phyloP scores from a whole-genome alignment of 2,888 invertebrate genomes.

The Dichetophora obliterata region DNA sequence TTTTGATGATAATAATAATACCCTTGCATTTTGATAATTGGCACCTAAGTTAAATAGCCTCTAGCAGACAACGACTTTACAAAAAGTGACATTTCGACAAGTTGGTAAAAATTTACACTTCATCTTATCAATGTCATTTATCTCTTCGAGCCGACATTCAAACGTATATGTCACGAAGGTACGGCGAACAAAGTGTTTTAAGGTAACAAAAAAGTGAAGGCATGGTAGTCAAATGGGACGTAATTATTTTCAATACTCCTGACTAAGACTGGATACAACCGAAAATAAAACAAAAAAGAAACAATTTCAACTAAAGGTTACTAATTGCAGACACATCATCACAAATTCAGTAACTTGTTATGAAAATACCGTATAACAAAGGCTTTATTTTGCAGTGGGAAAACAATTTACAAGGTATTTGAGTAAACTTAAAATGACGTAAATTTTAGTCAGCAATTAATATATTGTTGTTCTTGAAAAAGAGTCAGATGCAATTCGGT shows the following conservation, averaged over 20 bases:
- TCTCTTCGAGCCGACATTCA: slow-evolving; percentile 26
- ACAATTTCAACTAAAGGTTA: too few relatives aligned
- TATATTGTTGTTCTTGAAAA: slow-evolving; percentile 6
- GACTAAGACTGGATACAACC: too few relatives aligned
- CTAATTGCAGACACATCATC: too few relatives aligned
- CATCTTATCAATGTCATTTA: slow-evolving; percentile 51
- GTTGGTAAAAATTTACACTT: slow-evolving; percentile 51
- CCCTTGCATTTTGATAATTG: slow-evolving; percentile 50
- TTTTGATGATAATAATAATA: slow-evolving; percentile 50
- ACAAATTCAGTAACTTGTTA: too few relatives aligned
- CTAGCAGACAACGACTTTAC: slow-evolving; percentile 39
- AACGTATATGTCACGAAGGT: background rate
- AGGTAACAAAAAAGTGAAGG: too few relatives aligned
- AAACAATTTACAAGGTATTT: too few relatives aligned
- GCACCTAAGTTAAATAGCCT: slow-evolving; percentile 45
- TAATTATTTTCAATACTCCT: too few relatives aligned
- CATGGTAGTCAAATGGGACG: too few relatives aligned
- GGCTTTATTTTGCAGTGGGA: too few relatives aligned
- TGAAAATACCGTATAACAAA: too few relatives aligned
- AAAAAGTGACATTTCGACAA: slow-evolving; percentile 47
- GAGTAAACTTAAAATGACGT: too few relatives aligned
- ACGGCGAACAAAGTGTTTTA: background rate
- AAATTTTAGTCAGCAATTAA: background rate
- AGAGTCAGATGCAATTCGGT: background rate
- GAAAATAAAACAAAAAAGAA: too few relatives aligned